Evolutionary conservation across 2,888 invertebrate species (phyloP).

Genomic region (Lysandra coridon): DNA sequence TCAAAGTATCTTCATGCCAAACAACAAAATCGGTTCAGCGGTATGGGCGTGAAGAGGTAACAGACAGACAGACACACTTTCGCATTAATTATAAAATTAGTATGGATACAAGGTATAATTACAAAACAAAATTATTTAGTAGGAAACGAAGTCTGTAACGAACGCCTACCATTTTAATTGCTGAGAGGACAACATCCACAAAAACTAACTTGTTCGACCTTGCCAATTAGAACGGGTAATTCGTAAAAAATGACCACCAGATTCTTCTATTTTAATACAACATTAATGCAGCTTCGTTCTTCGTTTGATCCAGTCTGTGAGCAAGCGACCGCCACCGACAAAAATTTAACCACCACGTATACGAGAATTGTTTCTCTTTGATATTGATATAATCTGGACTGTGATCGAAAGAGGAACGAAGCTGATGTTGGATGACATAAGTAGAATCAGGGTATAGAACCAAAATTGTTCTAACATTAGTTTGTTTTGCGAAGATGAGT

Average conservation of each 20-base stretch:
- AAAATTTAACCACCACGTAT: too few species aligned
- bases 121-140: not conserved
- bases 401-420: not conserved
- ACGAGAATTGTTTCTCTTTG: too few species aligned
- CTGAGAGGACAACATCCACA: not conserved
- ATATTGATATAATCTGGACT: too few species aligned
- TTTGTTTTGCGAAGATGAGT: not conserved
- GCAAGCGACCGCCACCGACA: too few species aligned
- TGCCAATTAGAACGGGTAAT: not conserved
- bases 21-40: too few species aligned
- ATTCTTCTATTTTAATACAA: not conserved
- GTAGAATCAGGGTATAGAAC: not conserved
- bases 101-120: not conserved
- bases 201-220: not conserved
- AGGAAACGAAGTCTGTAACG: not conserved
- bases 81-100: not conserved
- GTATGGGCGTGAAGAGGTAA: too few species aligned
- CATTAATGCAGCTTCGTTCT: not conserved
- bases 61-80: too few species aligned
- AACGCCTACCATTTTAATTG: not conserved
- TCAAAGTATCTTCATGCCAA: too few species aligned
- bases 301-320: too few species aligned
- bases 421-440: not conserved
- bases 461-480: not conserved
- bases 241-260: not conserved